Base-by-base conservation (phyloP, 2,888 invertebrate genomes). In the Synergus gifuensis region DNA sequence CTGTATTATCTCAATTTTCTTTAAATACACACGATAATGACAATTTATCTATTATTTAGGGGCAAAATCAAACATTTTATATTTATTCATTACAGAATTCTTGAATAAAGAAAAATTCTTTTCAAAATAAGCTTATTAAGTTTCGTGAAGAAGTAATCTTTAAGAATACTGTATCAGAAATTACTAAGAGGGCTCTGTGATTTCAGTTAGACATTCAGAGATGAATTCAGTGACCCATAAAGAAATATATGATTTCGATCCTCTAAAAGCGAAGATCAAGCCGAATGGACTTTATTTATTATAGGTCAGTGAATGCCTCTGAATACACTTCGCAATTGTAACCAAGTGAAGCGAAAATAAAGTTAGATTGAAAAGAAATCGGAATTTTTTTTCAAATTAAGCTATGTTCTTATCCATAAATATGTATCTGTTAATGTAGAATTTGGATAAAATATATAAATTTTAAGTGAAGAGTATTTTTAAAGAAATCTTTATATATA, bases 271-370 rank as follows among this genome's bases (percentile, higher is more conserved):
- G 9, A 7, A 5, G 36, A 64, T 64, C 40, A 64, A 22, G 40
- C 16, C 40, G 40, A 64, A n/a, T 64, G 64, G 64, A 64, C 64
- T 64, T n/a, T 64, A 40, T 64, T 64, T 64, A 40, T 64, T 64
- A 42, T 64, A 64, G 64, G 64, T n/a, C 64, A 64, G 40, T 40
- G 64, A 18, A 42, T 40, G n/a, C n/a, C 40, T 7, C n/a, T 64
- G 60, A 40, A 42, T 64, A 54, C 63, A 63, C 63, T 63, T 63
- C 63, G 36, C 36, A 14, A 36, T 63, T 63, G 63, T 63, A 54
- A 54, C 54, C 54, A 16, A 63, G 28, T 36, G 63, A 16, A 63
- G 63, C 28, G 28, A 63, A 63, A 63, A 22, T 63, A 63, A 63
- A 63, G 36, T 63, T 16, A 7, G 36, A 63, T 36, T 63, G 63